These are phyloP conservation scores for Montipora cactus DNA, from an alignment of 64 coral and sea anemone species.

Conservation along the genomic window DNA sequence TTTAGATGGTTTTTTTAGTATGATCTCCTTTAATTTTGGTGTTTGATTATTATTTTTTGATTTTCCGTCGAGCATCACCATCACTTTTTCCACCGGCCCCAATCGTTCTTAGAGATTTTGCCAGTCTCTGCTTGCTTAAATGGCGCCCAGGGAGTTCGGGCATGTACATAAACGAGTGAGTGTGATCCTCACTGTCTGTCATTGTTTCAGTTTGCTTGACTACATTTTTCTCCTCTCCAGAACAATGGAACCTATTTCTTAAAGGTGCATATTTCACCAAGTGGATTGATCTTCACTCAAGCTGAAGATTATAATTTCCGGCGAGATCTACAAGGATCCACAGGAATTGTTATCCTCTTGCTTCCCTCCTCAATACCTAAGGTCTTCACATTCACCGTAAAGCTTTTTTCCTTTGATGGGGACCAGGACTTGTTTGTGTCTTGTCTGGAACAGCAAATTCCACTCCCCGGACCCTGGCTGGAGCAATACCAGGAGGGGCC, in stretches of 20 bases:
- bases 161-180: too few relatives aligned
- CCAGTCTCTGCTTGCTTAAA: too few relatives aligned
- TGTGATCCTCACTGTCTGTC: too few relatives aligned
- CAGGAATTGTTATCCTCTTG: not conserved
- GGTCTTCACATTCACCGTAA: not conserved
- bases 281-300: not conserved
- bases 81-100: too few relatives aligned
- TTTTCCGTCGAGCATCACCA: too few relatives aligned
- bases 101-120: too few relatives aligned
- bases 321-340: not conserved
- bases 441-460: not conserved
- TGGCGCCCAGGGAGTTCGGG: too few relatives aligned
- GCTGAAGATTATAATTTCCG: not conserved
- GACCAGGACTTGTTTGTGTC: not conserved
- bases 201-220: too few relatives aligned
- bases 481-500: conserved; percentile 12
- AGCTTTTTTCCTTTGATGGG: not conserved
- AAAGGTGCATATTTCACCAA: not conserved
- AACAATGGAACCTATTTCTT: conserved; percentile 3
- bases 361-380: conserved; percentile 2
- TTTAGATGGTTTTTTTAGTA: too few relatives aligned
- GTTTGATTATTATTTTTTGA: too few relatives aligned
- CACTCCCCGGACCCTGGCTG: not conserved
- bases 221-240: not conserved
- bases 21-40: too few relatives aligned